phyloP scores from a whole-genome alignment of 2,888 invertebrate species.

The Netelia melanura region DNA sequence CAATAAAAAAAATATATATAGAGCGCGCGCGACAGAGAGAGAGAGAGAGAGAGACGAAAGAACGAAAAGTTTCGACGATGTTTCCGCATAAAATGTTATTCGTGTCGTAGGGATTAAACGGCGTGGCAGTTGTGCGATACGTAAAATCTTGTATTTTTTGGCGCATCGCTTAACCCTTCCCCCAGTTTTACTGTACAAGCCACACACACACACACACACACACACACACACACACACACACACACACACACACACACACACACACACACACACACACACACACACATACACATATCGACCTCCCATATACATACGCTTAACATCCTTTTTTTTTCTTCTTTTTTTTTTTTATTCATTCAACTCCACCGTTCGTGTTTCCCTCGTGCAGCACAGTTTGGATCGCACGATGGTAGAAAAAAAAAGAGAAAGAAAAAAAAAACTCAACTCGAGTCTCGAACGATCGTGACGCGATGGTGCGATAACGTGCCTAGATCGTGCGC shows the following conservation, averaged over 20 bases:
- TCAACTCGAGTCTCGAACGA: conserved; percentile 31
- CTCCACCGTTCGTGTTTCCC: conserved; percentile 34
- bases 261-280: not conserved
- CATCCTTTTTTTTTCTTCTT: not conserved
- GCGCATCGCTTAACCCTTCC: conserved; percentile 7
- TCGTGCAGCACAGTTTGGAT: conserved; percentile 8
- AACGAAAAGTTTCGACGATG: conserved; percentile 43
- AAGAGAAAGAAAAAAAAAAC: conserved; percentile 2
- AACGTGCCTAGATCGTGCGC: conserved; percentile 52
- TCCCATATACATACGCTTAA: not conserved
- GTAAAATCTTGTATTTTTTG: conserved; percentile 42
- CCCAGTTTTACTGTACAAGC: not conserved
- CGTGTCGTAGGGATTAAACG: conserved; percentile 56
- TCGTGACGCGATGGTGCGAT: conserved; percentile 53
- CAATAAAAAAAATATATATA: not conserved
- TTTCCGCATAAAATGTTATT: conserved; percentile 64
- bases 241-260: not conserved
- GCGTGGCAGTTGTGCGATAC: conserved; percentile 20
- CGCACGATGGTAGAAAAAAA: conserved; percentile 9
- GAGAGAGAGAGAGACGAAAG: conserved; percentile 18
- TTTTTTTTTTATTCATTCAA: conserved; percentile 51
- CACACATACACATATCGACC: not conserved
- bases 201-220: not conserved
- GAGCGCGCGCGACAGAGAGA: not conserved
- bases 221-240: conserved; percentile 8